phyloP scores from a whole-genome alignment of 2,888 invertebrate species.

The Agrotis puta region DNA sequence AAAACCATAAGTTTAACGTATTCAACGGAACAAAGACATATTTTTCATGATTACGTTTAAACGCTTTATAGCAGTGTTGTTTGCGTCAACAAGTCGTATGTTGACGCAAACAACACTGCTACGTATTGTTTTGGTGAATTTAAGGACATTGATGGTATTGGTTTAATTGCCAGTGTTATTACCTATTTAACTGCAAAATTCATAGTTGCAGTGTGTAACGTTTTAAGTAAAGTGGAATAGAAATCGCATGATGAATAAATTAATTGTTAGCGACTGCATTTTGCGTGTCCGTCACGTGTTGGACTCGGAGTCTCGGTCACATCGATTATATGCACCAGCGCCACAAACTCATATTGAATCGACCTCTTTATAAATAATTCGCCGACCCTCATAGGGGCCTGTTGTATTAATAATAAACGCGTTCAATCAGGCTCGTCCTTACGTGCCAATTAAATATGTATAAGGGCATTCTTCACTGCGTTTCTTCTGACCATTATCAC shows the following conservation, averaged over 20 bases:
- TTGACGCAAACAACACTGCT: constrained; percentile 13
- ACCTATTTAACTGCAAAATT: not conserved
- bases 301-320: constrained; percentile 67
- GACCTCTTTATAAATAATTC: constrained; percentile 82
- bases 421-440: constrained; percentile 81
- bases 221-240: constrained; percentile 11
- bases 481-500: constrained; percentile 49
- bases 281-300: constrained; percentile 32
- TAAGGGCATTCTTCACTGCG: constrained; percentile 55
- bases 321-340: constrained; percentile 80
- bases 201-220: not conserved
- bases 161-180: constrained; percentile 9
- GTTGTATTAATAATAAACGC: constrained; percentile 83
- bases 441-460: constrained; percentile 83
- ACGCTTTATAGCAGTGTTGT: too few species aligned
- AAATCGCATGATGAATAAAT: constrained; percentile 17
- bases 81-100: too few species aligned
- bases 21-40: constrained; percentile 2
- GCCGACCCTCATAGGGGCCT: constrained; percentile 81
- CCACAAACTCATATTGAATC: constrained; percentile 79
- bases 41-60: constrained; percentile 9
- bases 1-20: not conserved
- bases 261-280: constrained; percentile 9
- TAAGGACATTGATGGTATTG: constrained; percentile 33
- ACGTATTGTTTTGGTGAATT: constrained; percentile 20